A percentile compares a stretch with the other conserved stretches of the same genome.
phyloP scores from a whole-genome alignment of 2,888 invertebrate species.

The Caenorhabditis sp. region DNA sequence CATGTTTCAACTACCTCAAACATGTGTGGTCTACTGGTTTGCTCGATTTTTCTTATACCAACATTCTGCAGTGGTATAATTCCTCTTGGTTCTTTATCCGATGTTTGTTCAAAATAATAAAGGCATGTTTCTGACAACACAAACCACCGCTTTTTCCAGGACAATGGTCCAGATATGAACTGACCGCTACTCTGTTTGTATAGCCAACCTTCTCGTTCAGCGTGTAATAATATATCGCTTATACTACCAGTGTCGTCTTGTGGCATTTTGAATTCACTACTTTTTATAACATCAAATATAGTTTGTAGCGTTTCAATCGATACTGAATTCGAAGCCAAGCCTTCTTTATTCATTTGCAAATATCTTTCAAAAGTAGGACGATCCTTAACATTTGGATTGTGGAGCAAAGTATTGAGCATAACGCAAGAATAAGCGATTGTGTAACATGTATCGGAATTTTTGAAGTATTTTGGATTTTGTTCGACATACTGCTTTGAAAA shows the following conservation, averaged over 20 bases:
- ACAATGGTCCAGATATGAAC: constrained; percentile 51
- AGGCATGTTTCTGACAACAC: constrained; percentile 53
- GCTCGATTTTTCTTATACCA: constrained; percentile 50
- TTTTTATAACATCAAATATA: constrained; percentile 15
- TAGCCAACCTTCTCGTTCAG: constrained; percentile 57
- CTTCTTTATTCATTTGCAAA: constrained; percentile 41
- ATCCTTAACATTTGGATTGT: constrained; percentile 57
- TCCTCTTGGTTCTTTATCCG: constrained; percentile 51
- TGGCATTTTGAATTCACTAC: constrained; percentile 34
- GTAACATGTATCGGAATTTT: constrained; percentile 45
- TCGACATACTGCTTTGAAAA: constrained; percentile 35
- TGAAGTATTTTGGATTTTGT: constrained; percentile 36
- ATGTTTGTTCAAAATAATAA: constrained; percentile 56
- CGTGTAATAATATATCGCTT: constrained; percentile 31
- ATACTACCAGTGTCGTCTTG: constrained; percentile 35
- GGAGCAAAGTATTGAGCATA: constrained; percentile 58
- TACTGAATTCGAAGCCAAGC: constrained; percentile 17
- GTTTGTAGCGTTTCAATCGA: constrained; percentile 1
- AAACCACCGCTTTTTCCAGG: constrained; percentile 60
- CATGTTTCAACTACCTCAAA: constrained; percentile 38
- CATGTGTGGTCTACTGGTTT: constrained; percentile 48
- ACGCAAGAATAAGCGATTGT: constrained; percentile 55
- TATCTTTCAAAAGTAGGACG: constrained; percentile 48
- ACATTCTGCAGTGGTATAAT: constrained; percentile 58
- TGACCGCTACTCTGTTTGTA: constrained; percentile 57